Evolutionary conservation across 2,113 vertebrate genomes (phyloP), one percentile per base, ranked within the genome.

Genomic region (Ornithorhynchus anatinus): DNA sequence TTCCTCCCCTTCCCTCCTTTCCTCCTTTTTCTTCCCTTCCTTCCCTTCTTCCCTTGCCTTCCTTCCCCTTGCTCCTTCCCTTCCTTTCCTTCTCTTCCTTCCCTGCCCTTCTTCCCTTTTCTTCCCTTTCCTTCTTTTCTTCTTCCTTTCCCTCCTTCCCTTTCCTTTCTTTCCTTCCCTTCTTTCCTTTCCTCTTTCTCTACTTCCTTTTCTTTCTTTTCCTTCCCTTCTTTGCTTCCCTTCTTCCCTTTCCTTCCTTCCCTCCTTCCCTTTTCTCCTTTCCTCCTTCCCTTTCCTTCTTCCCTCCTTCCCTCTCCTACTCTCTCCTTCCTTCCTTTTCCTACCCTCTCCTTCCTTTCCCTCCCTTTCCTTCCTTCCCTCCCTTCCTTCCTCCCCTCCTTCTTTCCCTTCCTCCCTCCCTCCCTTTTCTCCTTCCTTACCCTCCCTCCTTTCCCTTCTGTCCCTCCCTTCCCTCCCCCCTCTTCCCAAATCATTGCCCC

Each of bases 81-180:
- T 1, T 0, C 0, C 29, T 40, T 27, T 32, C 65, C 14, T 50
- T 42, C 11, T 9, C 4, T 4, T 58, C 61, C 53, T 62, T 19
- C 17, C 8, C 47, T 2, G 57, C 6, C 15, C 52, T 4, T 29
- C 63, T 47, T 12, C 12, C 3, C 12, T 57, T 23, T 5, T n/a
- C n/a, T 13, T 45, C 10, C 63, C 3, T 59, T 2, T 38, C 4
- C 22, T 6, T 29, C 33, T 38, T 20, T 13, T 6, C 50, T 27
- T 12, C 59, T 7, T 10, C 42, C 32, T 35, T 39, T 31, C 23
- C 4, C 17, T 7, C 23, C 27, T 12, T 27, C 16, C 13, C 27
- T 48, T 47, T 16, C 10, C 70, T 68, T n/a, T 50, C 7, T 67
- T 45, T 36, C 15, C n/a, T 75, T 84, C 84, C 74, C 84, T 61